Base-by-base conservation (phyloP, 2,888 invertebrate genomes). In the Ophioninae sp. region DNA sequence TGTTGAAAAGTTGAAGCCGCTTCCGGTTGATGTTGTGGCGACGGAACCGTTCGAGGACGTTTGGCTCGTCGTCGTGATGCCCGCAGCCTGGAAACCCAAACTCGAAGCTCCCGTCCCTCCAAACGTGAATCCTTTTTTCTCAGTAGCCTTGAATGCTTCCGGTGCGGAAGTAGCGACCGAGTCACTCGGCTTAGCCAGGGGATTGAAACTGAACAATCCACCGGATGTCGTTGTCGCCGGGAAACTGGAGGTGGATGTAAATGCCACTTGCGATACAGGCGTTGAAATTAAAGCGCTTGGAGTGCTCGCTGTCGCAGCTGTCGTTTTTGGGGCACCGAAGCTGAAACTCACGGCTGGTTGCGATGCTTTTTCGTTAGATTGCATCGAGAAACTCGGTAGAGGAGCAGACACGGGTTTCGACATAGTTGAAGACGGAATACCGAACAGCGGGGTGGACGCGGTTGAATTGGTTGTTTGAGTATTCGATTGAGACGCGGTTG, bases 241-340 rank as follows among this genome's bases (percentile, higher is more conserved):
- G 20, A 22, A 37, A 39, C 22, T 41, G 8, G 22, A 17, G 3
- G 0, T 10, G 9, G 22, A 7, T 22, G 58, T 13, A 13, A 67
- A 59, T 13, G 22, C 51, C 41, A 23, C 58, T 61, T 44, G 44
- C 8, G 10, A 10, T 8, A 20, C 23, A 7, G 37, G n/a, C 6
- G 74, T 30, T 10, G 59, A 22, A 6, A 69, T 20, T 41, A 69
- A 10, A 8, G 2, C 10, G 64, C 10, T 65, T 51, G 64, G 76
- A 59, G 17, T 64, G 63, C 6, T 37, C 13, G 81, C 67, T 9
- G 75, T 10, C 51, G 58, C 44, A n/a, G 65, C 41, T 3, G 30
- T 69, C 1, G 82, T 79, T 59, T 65, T 30, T 0, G 79, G 6
- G 13, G 20, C 71, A 20, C 83, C 85, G 17, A 86, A 86, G 5